Conservation (phyloP, 2,888 invertebrate genomes). For the Macrophya annulata region DNA sequence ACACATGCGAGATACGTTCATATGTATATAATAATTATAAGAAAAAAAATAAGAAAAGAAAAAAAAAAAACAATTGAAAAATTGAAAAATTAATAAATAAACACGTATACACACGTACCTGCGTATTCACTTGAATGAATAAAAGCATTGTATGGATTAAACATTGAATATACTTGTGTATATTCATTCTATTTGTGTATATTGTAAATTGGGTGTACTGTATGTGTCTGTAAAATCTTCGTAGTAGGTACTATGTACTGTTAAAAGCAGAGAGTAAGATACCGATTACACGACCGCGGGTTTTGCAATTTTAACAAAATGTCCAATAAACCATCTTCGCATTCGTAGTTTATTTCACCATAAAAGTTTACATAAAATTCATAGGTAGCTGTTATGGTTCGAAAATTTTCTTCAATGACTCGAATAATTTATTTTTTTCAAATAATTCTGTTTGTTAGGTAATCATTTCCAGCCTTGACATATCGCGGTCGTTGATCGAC, state of each 20-base stretch:
- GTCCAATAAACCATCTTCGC: not conserved
- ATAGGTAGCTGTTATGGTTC: not conserved
- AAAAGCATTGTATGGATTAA: conserved; percentile 8
- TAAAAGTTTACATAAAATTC: not conserved
- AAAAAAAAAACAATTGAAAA: not conserved
- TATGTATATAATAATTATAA: not conserved
- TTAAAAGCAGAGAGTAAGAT: conserved; percentile 34
- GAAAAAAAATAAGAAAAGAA: not conserved
- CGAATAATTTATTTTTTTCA: not conserved
- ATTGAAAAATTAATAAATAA: not conserved
- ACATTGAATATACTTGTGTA: not conserved
- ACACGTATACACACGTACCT: conserved; percentile 11
- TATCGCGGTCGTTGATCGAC: not conserved
- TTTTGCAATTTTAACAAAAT: not conserved
- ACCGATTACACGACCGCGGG: not conserved
- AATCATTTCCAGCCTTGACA: not conserved
- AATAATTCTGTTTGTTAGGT: not conserved
- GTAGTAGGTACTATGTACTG: conserved; percentile 56
- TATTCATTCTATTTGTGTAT: conserved; percentile 65
- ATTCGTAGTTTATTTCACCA: not conserved
- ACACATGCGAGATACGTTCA: too few relatives aligned
- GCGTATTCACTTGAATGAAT: conserved; percentile 7
- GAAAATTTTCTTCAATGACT: not conserved
- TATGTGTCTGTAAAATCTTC: conserved; percentile 71
- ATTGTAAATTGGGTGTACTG: conserved; percentile 71